Evolutionary conservation across 2,797 vertebrate genomes (phyloP), one percentile per base, ranked within the genome.

Genomic region (Melopsittacus undulatus): DNA sequence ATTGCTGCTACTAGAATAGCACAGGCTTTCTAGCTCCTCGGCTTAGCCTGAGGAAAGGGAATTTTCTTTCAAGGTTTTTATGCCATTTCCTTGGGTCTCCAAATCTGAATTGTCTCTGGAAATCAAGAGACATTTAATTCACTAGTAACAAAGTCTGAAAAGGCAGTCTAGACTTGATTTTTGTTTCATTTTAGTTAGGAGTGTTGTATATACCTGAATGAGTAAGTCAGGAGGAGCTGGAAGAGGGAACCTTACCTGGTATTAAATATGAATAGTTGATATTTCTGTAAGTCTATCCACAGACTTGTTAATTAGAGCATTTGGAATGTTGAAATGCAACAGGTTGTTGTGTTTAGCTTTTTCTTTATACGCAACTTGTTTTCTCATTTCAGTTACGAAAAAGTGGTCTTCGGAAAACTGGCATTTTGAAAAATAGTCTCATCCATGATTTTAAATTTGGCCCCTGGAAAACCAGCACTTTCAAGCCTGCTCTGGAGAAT

Each of bases 351-450:
- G 8, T 70, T 69, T 64, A 40, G 18, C 7, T 70, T 57, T 81
- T 92, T 63, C 5, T 74, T 75, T 92, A 49, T 87, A 49, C 40
- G 4, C 36, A 11, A 52, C 5, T 30, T 72, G 9, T 92, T 96
- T 95, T 97, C 73, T 63, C 24, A 59, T 98, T 97, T 94, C 96
- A 98, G 98, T 97, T 98, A 80, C 97, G 97, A 96, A 98, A 98
- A 95, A 98, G 98, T 66, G 98, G 98, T 57, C 97, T 98, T 91
- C 95, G 97, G 87, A 98, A 97, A 97, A 98, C 98, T 3, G 96
- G 97, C 70, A 87, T 98, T 96, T 97, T 98, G 95, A 98, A 98
- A 98, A 98, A 98, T 21, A 97, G 97, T 83, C 95, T 98, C 46
- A 94, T 98, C 68, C 97, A 95, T 89, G 94, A 97, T 95, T 97